Percentiles rank a stretch among this genome's conserved stretches.
phyloP scores from a whole-genome alignment of 1,140 invertebrate genomes.

The Ceratina australensis region DNA sequence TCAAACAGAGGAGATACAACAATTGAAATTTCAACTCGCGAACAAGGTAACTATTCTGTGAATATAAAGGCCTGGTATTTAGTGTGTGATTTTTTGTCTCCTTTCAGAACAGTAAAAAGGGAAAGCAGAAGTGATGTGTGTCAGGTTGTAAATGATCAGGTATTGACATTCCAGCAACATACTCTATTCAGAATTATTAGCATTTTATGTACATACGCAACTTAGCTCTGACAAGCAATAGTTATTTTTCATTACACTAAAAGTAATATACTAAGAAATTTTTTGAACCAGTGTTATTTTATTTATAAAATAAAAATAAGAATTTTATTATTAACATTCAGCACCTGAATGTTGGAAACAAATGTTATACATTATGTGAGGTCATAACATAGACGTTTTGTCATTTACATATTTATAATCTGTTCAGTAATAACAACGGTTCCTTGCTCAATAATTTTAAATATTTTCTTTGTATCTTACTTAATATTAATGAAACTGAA shows the following conservation, averaged over 20 bases:
- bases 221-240: constrained; percentile 31
- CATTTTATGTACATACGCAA: constrained; percentile 72
- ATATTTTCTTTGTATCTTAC: constrained; percentile 13
- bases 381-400: constrained; percentile 28
- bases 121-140: constrained; percentile 71
- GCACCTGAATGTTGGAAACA: constrained; percentile 26
- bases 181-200: constrained; percentile 67
- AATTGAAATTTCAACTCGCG: constrained; percentile 80
- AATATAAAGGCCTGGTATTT: constrained; percentile 21
- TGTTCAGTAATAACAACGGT: neutral
- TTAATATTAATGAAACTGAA: constrained; percentile 9
- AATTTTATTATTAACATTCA: constrained; percentile 50
- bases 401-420: constrained; percentile 28
- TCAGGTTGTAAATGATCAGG: constrained; percentile 59
- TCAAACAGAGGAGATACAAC: constrained; percentile 88
- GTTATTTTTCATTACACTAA: constrained; percentile 48
- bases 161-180: constrained; percentile 71
- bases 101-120: constrained; percentile 75
- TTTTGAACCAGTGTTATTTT: constrained; percentile 68
- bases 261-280: constrained; percentile 62
- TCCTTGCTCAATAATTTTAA: constrained; percentile 13
- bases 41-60: constrained; percentile 74
- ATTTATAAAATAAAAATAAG: constrained; percentile 71
- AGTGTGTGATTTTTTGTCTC: constrained; percentile 50
- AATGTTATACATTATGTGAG: constrained; percentile 14